A percentile compares a stretch with the other conserved stretches of the same genome.
These are phyloP conservation scores for Ethmia dodecea DNA, from an alignment of 2,888 invertebrate genomes.

Conservation along the genomic window DNA sequence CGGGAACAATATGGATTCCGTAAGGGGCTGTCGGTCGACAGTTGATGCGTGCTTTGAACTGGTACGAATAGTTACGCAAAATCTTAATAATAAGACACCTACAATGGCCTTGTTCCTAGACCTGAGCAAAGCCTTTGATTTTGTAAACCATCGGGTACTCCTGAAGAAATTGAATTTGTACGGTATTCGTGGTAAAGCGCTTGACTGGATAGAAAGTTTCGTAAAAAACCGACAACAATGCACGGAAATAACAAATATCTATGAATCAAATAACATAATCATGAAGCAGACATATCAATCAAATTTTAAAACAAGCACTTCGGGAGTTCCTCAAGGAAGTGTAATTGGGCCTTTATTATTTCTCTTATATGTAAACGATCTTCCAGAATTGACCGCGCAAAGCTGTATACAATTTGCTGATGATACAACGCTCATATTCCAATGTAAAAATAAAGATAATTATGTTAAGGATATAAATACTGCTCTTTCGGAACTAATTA, in stretches of 20 bases:
- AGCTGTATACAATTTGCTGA: not conserved
- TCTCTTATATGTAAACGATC: not conserved
- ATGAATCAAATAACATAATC: not conserved
- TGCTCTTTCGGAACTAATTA: not conserved
- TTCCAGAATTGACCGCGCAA: not conserved
- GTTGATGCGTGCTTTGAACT: not conserved
- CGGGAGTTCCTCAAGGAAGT: not conserved
- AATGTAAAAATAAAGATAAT: not conserved
- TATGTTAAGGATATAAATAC: not conserved
- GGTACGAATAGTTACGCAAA: not conserved
- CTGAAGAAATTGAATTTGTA: not conserved
- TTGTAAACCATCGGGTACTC: not conserved
- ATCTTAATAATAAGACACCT: not conserved
- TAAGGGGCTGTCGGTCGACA: not conserved
- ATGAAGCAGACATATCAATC: not conserved
- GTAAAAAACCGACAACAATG: not conserved
- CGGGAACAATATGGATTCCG: not conserved
- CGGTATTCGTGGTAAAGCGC: not conserved
- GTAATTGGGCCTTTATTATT: not conserved
- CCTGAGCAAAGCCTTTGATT: not conserved
- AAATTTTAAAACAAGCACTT: not conserved
- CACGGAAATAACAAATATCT: not conserved
- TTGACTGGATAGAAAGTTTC: not conserved
- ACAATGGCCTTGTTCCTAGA: not conserved
- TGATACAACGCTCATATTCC: not conserved